Conservation (phyloP, 2,797 vertebrate genomes). For the Sebastes diploproa region DNA sequence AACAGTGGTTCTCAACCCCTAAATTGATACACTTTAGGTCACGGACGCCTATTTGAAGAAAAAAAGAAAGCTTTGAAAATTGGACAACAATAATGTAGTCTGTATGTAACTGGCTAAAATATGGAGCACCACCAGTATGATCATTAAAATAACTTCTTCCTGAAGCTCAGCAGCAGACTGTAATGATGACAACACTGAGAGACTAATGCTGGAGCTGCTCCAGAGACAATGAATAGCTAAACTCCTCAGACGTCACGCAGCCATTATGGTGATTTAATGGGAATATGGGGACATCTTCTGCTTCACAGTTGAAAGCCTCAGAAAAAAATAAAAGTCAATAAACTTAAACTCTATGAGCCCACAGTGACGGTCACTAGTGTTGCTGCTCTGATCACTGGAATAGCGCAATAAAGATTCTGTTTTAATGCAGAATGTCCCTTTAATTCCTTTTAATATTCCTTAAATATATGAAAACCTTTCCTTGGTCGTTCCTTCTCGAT, state of each 20-base stretch:
- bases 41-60: neutral
- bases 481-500: neutral
- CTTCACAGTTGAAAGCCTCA: neutral
- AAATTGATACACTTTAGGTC: neutral
- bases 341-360: neutral
- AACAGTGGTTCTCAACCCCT: neutral
- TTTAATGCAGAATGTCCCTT: neutral
- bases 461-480: neutral
- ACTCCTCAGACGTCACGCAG: neutral
- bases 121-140: neutral
- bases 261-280: neutral
- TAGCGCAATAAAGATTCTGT: neutral
- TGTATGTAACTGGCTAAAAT: neutral
- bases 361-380: neutral
- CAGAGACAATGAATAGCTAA: neutral
- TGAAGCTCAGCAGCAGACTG: neutral
- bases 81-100: neutral
- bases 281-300: neutral
- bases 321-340: neutral
- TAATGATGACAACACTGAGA: neutral
- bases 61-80: too few species aligned
- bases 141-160: neutral
- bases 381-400: neutral
- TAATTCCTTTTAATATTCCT: neutral
- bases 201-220: neutral